Evolutionary conservation across 2,888 invertebrate species (phyloP), one percentile per base, ranked within the genome.

Genomic region (Dendrolimus pini): DNA sequence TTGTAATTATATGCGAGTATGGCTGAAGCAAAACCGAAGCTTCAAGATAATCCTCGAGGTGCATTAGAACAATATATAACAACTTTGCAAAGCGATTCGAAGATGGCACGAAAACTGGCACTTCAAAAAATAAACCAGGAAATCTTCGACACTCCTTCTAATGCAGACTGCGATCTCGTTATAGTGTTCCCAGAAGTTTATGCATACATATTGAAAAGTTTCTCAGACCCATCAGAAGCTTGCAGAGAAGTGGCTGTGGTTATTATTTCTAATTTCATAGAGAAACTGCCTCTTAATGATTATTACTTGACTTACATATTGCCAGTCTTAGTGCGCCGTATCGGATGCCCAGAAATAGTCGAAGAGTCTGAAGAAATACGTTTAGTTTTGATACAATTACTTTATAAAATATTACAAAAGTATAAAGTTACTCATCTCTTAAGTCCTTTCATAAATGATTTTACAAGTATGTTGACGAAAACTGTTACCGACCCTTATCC

Each of bases 321-420:
- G 52, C 95, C 96, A 1, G 93, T 95, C 1, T 76, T 98, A 61
- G 93, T 94, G 0, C 94, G 95, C 67, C 93, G 97, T 61, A 92
- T 98, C 64, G 96, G 96, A 0, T 93, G 93, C 58, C 92, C 94
- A 53, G 97, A 97, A 78, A 91, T 95, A 0, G 77, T 93, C 1
- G 93, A 93, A 67, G 87, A 92, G 52, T 89, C 90, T 0, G 98
- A 98, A 85, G 98, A 98, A 91, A 92, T 98, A 54, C 93, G 98
- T 41, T 77, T 96, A 10, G 84, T 93, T 53, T 89, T 95, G 56
- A 80, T 97, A 0, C 77, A 90, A 59, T 90, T 97, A 54, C 79
- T 97, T n/a, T 89, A 91, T 59, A 82, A 89, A 54, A 92, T 98
- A 64, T 83, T 97, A 55, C 78, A 89, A 7, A 93, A 93, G 65